phyloP scores from a whole-genome alignment of 2,113 vertebrate genomes.

The Arothron firmamentum region DNA sequence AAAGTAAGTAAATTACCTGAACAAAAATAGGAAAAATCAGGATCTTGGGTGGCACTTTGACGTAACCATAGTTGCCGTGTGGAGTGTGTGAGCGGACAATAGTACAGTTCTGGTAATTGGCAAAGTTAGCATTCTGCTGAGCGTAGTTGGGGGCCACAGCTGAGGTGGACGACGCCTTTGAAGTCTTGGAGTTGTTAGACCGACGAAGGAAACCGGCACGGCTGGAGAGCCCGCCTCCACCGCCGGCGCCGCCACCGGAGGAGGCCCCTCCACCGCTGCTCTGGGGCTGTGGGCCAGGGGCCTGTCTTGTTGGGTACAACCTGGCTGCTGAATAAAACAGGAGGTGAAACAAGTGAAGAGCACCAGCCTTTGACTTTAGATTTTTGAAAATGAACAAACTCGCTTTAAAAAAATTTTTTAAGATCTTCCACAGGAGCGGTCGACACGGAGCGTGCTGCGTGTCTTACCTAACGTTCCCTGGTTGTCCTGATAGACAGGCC shows the following conservation, averaged over 20 bases:
- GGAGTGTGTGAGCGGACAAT: conserved; percentile 81
- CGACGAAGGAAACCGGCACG: conserved; percentile 81
- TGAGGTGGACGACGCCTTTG: conserved; percentile 67
- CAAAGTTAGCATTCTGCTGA: conserved; percentile 76
- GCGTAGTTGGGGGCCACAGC: conserved; percentile 43
- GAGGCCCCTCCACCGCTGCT: conserved; percentile 26
- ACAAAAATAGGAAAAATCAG: conserved; percentile 94
- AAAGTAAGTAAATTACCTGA: conserved; percentile 73
- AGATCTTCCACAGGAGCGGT: too few species aligned
- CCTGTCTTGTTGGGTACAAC: conserved; percentile 62
- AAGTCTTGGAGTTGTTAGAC: conserved; percentile 68
- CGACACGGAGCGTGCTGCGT: too few species aligned
- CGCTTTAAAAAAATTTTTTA: too few species aligned
- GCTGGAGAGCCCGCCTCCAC: conserved; percentile 52
- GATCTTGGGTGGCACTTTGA: conserved; percentile 87
- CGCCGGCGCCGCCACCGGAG: conserved; percentile 21
- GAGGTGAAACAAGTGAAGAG: background rate
- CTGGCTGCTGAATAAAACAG: conserved; percentile 47
- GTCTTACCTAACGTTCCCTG: conserved; percentile 79
- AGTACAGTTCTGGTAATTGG: conserved; percentile 90
- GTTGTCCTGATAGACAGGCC: conserved; percentile 84
- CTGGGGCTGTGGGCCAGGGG: conserved; percentile 44
- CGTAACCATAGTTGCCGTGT: conserved; percentile 83
- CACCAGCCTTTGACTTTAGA: background rate
- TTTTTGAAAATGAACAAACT: background rate